Percentiles rank a stretch among this genome's conserved stretches.
Conservation (phyloP, 2,888 invertebrate species). For the Sicus ferrugineus region DNA sequence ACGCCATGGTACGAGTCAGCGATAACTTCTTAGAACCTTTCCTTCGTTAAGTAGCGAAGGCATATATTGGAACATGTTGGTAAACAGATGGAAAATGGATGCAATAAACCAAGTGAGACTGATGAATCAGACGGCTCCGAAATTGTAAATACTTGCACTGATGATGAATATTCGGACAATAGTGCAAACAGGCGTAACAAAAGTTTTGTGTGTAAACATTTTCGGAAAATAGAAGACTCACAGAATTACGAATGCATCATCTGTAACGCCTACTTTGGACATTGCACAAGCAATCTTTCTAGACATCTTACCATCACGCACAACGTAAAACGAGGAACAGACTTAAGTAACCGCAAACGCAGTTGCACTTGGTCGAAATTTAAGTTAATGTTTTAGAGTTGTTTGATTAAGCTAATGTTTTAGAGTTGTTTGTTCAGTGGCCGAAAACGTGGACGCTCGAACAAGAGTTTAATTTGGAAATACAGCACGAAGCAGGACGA, state of each 20-base stretch:
- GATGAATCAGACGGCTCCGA: conserved; percentile 19
- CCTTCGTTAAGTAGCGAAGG: no score
- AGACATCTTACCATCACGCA: conserved; percentile 49
- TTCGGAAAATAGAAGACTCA: conserved; percentile 42
- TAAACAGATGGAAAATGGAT: conserved; percentile 28
- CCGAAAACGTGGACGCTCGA: conserved; percentile 44
- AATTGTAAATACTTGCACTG: conserved; percentile 14
- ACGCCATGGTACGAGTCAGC: neutral
- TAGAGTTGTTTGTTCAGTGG: conserved; percentile 26
- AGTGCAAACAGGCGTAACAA: conserved; percentile 36
- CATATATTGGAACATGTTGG: neutral
- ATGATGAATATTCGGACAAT: conserved; percentile 6
- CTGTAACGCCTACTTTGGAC: conserved; percentile 50
- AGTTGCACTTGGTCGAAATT: neutral
- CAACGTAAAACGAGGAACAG: conserved; percentile 40
- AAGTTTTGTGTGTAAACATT: conserved; percentile 53
- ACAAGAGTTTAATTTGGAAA: conserved; percentile 54
- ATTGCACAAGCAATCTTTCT: conserved; percentile 48
- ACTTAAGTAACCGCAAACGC: conserved; percentile 20
- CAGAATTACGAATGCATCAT: conserved; percentile 46
- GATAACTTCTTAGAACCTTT: no score
- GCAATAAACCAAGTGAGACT: conserved; percentile 1
- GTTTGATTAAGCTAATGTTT: conserved; percentile 15
- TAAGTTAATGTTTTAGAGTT: neutral
- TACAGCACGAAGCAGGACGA: conserved; percentile 52